phyloP scores from a whole-genome alignment of 2,888 invertebrate species.

The Chirona hameri region DNA sequence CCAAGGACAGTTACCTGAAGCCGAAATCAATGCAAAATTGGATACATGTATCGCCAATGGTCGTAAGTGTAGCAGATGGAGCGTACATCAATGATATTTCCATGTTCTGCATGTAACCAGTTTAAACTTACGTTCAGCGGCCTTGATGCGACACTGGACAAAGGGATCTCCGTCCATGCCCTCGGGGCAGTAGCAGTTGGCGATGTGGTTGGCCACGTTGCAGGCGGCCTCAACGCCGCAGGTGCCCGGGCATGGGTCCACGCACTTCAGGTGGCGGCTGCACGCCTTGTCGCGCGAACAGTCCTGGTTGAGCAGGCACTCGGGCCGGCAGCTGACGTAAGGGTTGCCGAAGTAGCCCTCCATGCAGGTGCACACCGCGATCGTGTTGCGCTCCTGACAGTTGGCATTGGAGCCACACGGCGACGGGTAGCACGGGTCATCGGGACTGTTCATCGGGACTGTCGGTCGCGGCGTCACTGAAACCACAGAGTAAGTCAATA shows the following conservation, averaged over 20 bases:
- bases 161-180: slow-evolving; percentile 82
- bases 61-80: no score
- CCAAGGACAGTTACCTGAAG: no score
- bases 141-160: slow-evolving; percentile 58
- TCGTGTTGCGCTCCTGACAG: slow-evolving; percentile 62
- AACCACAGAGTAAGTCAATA: no score
- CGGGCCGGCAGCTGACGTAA: slow-evolving; percentile 58
- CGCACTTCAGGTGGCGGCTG: slow-evolving; percentile 31
- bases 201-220: slow-evolving; percentile 42
- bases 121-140: background rate
- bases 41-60: no score
- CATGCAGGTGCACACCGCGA: slow-evolving; percentile 31
- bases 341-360: slow-evolving; percentile 55
- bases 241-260: slow-evolving; percentile 66
- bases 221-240: slow-evolving; percentile 42
- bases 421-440: slow-evolving; percentile 28
- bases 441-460: background rate
- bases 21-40: no score
- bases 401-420: slow-evolving; percentile 68
- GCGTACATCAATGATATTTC: no score
- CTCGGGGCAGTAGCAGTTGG: slow-evolving; percentile 65
- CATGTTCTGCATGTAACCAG: background rate
- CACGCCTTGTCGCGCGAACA: slow-evolving; percentile 71
- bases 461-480: background rate
- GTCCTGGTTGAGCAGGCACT: slow-evolving; percentile 71